phyloP scores from a whole-genome alignment of 2,888 invertebrate genomes.

The Megastigmus dorsalis region DNA sequence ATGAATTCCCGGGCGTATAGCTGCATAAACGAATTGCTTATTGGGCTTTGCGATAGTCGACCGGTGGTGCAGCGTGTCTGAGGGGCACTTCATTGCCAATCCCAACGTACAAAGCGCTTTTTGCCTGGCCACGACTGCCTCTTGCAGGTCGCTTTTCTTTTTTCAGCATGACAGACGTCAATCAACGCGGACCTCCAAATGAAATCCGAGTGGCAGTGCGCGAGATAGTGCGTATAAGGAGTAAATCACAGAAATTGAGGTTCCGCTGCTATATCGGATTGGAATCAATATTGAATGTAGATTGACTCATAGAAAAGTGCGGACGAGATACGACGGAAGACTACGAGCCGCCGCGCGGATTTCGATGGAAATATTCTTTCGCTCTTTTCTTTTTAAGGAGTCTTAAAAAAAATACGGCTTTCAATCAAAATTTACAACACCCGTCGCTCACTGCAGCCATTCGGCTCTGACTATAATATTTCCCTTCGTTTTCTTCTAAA shows the following conservation, averaged over 20 bases:
- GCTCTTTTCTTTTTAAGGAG: background rate
- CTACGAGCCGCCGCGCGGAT: background rate
- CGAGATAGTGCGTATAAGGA: constrained; percentile 62
- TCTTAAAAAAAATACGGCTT: constrained; percentile 14
- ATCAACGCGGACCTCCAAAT: constrained; percentile 9
- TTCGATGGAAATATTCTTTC: constrained; percentile 3
- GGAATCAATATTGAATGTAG: constrained; percentile 73
- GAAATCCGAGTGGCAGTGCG: constrained; percentile 1
- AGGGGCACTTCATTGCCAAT: background rate
- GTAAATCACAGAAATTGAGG: constrained; percentile 72
- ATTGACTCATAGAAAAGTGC: constrained; percentile 64
- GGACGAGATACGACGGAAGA: background rate
- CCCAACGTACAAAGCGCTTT: background rate
- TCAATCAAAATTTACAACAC: background rate
- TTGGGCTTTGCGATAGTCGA: background rate
- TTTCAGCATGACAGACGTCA: constrained; percentile 6
- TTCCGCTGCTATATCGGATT: constrained; percentile 66
- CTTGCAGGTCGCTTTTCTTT: background rate
- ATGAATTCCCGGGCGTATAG: background rate
- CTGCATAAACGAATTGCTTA: background rate
- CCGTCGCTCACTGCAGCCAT: background rate
- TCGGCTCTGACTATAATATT: too few species aligned
- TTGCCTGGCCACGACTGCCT: background rate
- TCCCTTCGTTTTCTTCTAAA: too few species aligned
- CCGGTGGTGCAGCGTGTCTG: background rate